phyloP scores from a whole-genome alignment of 2,888 invertebrate species.

The Graphium colonna region DNA sequence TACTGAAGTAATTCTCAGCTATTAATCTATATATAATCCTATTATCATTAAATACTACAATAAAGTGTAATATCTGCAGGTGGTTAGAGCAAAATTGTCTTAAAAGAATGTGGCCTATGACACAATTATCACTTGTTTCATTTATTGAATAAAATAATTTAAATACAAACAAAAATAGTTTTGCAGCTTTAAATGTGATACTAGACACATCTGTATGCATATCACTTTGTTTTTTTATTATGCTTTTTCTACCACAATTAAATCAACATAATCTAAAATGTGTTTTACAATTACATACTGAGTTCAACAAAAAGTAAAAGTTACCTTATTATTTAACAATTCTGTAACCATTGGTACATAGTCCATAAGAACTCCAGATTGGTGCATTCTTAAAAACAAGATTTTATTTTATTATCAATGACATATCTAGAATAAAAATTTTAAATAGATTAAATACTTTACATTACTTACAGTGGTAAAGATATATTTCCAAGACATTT shows the following conservation, averaged over 20 bases:
- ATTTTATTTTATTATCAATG: neutral
- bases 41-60: too few species aligned
- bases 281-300: neutral
- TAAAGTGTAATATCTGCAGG: too few species aligned
- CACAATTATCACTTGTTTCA: too few species aligned
- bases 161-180: neutral
- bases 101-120: too few species aligned
- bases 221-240: too few species aligned
- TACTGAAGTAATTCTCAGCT: too few species aligned
- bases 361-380: constrained; percentile 74
- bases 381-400: constrained; percentile 70
- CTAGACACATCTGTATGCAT: too few species aligned
- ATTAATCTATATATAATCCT: too few species aligned
- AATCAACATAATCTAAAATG: neutral
- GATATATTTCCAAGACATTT: constrained; percentile 67
- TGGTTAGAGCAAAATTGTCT: too few species aligned
- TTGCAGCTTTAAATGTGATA: too few species aligned
- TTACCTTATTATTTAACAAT: constrained; percentile 73
- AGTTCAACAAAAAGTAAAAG: neutral
- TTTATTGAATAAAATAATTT: neutral
- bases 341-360: constrained; percentile 80
- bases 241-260: too few species aligned
- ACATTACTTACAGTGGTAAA: constrained; percentile 62
- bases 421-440: neutral
- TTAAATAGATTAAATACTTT: neutral